These are phyloP conservation scores for Pararge aegeria DNA, from an alignment of 1,140 invertebrate genomes.

Conservation along the genomic window DNA sequence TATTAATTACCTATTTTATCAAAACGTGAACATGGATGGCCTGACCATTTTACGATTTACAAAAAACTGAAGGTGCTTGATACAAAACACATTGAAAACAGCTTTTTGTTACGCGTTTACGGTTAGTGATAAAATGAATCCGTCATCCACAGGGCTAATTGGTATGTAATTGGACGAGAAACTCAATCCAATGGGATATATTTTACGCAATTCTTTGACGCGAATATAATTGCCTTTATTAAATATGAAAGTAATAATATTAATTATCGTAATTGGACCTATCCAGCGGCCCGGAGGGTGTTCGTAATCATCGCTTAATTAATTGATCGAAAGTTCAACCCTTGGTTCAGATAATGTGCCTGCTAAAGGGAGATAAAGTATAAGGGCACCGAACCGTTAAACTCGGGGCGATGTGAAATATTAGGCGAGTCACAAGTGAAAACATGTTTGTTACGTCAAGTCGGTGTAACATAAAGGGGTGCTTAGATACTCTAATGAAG, in stretches of 20 bases:
- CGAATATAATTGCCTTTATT: conserved; percentile 54
- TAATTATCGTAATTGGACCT: conserved; percentile 66
- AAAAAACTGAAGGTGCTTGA: too few species aligned
- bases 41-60: too few species aligned
- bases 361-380: conserved; percentile 73
- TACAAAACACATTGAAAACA: too few species aligned
- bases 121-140: too few species aligned
- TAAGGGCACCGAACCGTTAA: conserved; percentile 64
- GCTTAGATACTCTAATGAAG: conserved; percentile 76
- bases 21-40: too few species aligned
- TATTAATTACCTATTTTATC: too few species aligned
- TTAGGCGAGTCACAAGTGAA: conserved; percentile 71
- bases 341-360: conserved; percentile 69
- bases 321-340: conserved; percentile 77
- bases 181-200: conserved; percentile 8
- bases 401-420: conserved; percentile 73
- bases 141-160: neutral
- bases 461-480: conserved; percentile 72
- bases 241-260: conserved; percentile 61
- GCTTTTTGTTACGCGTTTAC: too few species aligned
- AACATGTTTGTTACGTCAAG: conserved; percentile 68
- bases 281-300: conserved; percentile 49
- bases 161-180: conserved; percentile 2
- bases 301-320: conserved; percentile 71
- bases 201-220: conserved; percentile 34